Conservation (phyloP, 1,140 invertebrate species). For the Alviniconcha marisindica region DNA sequence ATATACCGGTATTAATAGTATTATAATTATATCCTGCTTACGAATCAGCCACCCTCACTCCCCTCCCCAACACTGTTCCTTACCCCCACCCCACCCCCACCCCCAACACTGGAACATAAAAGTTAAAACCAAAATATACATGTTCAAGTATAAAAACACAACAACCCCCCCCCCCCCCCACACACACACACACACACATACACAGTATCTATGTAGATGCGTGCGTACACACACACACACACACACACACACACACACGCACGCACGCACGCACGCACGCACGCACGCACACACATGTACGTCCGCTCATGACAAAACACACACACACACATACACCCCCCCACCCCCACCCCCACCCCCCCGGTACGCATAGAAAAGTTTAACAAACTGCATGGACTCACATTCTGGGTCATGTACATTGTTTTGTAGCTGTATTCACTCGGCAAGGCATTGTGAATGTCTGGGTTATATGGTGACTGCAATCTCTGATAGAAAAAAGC, state of each 20-base stretch:
- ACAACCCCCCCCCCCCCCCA: not conserved
- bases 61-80: too few species aligned
- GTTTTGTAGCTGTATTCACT: constrained; percentile 49
- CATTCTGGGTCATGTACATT: constrained; percentile 50
- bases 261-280: not conserved
- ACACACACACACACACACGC: not conserved
- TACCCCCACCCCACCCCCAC: too few species aligned
- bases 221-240: not conserved
- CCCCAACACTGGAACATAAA: too few species aligned
- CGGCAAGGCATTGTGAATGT: constrained; percentile 9
- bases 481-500: not conserved
- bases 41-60: too few species aligned
- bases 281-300: too few species aligned
- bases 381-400: not conserved
- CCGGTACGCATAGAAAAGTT: not conserved
- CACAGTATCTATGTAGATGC: not conserved
- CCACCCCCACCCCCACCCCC: not conserved
- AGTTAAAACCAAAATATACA: too few species aligned
- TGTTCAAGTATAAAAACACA: too few species aligned
- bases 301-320: not conserved
- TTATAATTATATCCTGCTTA: too few species aligned
- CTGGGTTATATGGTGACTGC: constrained; percentile 24
- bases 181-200: constrained; percentile 46
- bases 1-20: not conserved
- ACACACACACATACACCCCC: not conserved